These are phyloP conservation scores for Drosophila subsilvestris DNA, from an alignment of 2,888 invertebrate genomes.

Conservation along the genomic window DNA sequence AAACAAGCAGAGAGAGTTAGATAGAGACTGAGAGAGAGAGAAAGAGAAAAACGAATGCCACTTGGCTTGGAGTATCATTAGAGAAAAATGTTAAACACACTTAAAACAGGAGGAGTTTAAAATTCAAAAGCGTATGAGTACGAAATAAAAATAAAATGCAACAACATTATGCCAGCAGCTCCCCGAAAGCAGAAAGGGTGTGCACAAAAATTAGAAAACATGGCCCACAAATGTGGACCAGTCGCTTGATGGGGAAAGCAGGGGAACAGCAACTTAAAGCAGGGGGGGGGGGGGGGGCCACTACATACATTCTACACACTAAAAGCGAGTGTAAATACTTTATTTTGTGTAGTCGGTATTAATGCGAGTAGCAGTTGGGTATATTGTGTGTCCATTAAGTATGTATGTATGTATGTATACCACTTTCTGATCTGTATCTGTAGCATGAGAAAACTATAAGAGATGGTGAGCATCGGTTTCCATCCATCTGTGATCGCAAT, in stretches of 20 bases:
- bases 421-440: neutral
- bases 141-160: slow-evolving; percentile 60
- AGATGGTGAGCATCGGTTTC: too few species aligned
- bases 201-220: slow-evolving; percentile 53
- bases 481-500: neutral
- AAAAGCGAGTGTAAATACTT: slow-evolving; percentile 57
- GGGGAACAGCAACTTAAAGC: neutral
- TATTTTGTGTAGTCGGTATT: slow-evolving; percentile 33
- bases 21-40: neutral
- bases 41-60: slow-evolving; percentile 65
- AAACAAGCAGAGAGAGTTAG: slow-evolving; percentile 9
- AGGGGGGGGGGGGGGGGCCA: too few species aligned
- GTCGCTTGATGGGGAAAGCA: neutral
- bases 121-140: slow-evolving; percentile 68
- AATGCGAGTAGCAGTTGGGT: neutral
- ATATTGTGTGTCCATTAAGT: neutral
- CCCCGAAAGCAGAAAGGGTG: slow-evolving; percentile 15
- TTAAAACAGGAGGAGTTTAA: slow-evolving; percentile 54
- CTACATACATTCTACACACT: slow-evolving; percentile 29
- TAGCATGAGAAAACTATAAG: neutral
- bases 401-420: neutral
- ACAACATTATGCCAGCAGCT: slow-evolving; percentile 31
- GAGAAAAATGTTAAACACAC: slow-evolving; percentile 80
- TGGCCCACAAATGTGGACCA: slow-evolving; percentile 17
- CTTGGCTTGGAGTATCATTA: slow-evolving; percentile 78